A percentile compares a stretch with the other conserved stretches of the same genome.
These are phyloP conservation scores for Odontamblyopus rebecca DNA, from an alignment of 2,797 vertebrate genomes.

Conservation along the genomic window DNA sequence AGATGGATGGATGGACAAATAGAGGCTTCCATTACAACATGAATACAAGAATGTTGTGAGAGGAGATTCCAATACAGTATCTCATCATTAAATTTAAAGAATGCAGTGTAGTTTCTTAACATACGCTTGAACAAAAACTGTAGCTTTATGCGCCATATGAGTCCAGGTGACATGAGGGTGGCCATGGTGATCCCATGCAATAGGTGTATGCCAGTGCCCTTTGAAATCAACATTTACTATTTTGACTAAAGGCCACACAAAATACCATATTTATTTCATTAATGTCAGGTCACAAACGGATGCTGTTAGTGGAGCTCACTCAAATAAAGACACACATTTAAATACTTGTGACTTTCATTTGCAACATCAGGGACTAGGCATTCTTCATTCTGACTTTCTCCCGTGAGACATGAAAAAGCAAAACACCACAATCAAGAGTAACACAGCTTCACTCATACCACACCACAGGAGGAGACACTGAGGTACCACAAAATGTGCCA, in stretches of 20 bases:
- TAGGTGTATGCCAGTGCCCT: background rate
- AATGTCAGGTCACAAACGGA: conserved; percentile 29
- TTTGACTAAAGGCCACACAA: conserved; percentile 2
- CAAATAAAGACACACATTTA: conserved; percentile 48
- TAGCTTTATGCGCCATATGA: background rate
- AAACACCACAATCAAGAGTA: conserved; percentile 15
- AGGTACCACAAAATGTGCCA: conserved; percentile 11
- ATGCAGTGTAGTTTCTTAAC: no score
- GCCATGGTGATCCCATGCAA: background rate
- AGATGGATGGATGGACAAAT: no score
- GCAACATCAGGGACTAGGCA: conserved; percentile 35
- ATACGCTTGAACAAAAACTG: no score
- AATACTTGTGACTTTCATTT: conserved; percentile 67
- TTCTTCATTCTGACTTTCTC: conserved; percentile 39
- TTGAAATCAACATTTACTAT: background rate
- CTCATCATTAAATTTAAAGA: no score
- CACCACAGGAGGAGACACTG: conserved; percentile 19
- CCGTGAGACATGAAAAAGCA: conserved; percentile 12
- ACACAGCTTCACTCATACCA: conserved; percentile 10
- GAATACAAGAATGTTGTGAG: no score
- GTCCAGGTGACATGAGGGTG: background rate
- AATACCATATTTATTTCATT: conserved; percentile 16
- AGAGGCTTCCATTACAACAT: no score
- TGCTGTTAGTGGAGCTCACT: conserved; percentile 24
- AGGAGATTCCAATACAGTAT: no score